Base-by-base conservation (phyloP, 2,113 vertebrate species). In the Pelusios castaneus region DNA sequence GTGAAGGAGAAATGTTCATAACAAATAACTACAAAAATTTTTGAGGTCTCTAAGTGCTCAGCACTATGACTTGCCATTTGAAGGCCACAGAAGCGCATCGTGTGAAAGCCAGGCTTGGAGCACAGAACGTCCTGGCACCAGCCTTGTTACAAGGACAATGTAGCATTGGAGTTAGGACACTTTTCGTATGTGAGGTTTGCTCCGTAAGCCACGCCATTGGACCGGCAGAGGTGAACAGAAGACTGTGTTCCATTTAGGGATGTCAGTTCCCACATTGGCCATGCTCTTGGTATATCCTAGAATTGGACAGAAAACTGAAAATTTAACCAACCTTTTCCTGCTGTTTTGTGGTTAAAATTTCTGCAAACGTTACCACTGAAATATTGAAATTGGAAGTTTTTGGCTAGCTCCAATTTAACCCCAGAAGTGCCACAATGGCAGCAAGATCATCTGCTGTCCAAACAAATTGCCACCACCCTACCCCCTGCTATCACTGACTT, bases 401-500 rank as follows among this genome's bases (percentile, higher is more conserved):
- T n/a, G n/a, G 63, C 19, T n/a, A 22, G 21, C 63, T 22, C 4
- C 19, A 38, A n/a, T 38, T 38, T 38, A 38, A 70, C 31, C 60
- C 34, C 63, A n/a, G n/a, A 8, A 10, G 31, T 92, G 92, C 93
- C 94, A 94, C 58, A 24, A 27, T 14, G 73, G 73, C 41, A 45
- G 41, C 11, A 11, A 88, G 84, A 54, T 92, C 89, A 60, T 92
- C 91, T 91, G 89, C 94, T 75, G 55, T 75, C 91, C 88, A 85
- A 86, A 38, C 83, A 94, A 86, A 91, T 86, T 10, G 34, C 92
- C 91, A 45, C 70, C 78, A 0, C 29, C 79, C 58, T 45, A 47
- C 29, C 49, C 27, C 17, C 14, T 8, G 14, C 45, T 49, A 6
- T 34, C 1, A n/a, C 81, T n/a, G 1, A 5, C 2, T 24, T 41